Evolutionary conservation across 1,140 invertebrate genomes (phyloP), one percentile per base, ranked within the genome.

Genomic region (Musca domestica): DNA sequence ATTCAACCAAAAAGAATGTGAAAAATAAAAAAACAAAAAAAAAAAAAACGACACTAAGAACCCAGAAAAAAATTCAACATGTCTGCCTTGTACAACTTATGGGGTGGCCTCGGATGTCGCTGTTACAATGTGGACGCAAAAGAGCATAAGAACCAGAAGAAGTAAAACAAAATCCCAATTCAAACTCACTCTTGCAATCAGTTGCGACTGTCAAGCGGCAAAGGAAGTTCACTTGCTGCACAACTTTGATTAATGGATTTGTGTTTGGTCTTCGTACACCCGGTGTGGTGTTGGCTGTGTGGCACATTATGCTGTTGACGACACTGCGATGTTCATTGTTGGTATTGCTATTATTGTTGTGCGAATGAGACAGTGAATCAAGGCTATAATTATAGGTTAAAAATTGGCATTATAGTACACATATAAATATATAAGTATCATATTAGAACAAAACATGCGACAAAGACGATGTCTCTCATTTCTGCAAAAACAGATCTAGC

Each of bases 181-280:
- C 68, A 58, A 66, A 69, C 41, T 66, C 66, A 69, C 41, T 66
- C 66, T 56, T 75, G 74, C 77, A 80, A 80, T 80, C 77, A 80
- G 77, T 79, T 80, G 77, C 73, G 77, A 79, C 77, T 80, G 77
- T 79, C 77, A 79, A 77, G 73, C 77, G 72, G 75, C 72, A 76
- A 80, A 80, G 77, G 77, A 70, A 80, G 77, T 79, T 79, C 77
- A 80, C 77, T 79, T 73, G 77, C 72, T 72, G 74, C 54, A 69
- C 68, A 77, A 79, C 76, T 75, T 72, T 79, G 77, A 80, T 80
- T 80, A 80, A 80, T 80, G 77, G 34, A 72, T 80, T 70, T 68
- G 25, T 41, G 10, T 12, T 41, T 41, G 34, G 34, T 41, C 34
- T 41, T 41, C 34, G 34, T 41, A 41, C 34, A 41, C 34, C 34